Evolutionary conservation across 2,797 vertebrate species (phyloP).

Genomic region (Phataginus tetradactyla): DNA sequence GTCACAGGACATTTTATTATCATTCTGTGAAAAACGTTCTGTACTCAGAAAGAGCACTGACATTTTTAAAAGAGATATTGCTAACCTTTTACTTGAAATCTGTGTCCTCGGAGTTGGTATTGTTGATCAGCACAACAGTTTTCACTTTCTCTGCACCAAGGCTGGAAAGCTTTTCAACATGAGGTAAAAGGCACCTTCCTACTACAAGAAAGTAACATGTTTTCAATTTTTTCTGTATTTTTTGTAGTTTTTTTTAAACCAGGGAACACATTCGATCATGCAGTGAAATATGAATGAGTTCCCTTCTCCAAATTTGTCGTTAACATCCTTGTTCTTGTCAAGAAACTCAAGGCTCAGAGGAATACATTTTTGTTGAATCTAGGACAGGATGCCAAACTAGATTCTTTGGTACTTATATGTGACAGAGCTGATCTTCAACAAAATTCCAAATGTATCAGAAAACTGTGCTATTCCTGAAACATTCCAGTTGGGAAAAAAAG

Average conservation of each 20-base stretch:
- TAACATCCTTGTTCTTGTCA: conserved; percentile 21
- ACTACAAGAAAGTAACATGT: conserved; percentile 65
- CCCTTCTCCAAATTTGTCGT: conserved; percentile 43
- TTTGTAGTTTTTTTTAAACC: conserved; percentile 9
- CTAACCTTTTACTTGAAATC: conserved; percentile 65
- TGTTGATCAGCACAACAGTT: conserved; percentile 75
- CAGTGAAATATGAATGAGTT: conserved; percentile 39
- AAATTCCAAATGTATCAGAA: conserved; percentile 37
- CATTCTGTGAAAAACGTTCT: conserved; percentile 52
- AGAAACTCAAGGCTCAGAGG: neutral
- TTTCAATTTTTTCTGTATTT: conserved; percentile 42
- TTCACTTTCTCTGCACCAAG: conserved; percentile 64
- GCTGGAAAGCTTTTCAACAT: conserved; percentile 69
- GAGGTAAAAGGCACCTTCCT: conserved; percentile 66
- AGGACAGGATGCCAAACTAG: neutral
- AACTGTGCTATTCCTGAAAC: neutral
- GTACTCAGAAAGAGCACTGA: conserved; percentile 60
- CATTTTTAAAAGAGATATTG: conserved; percentile 66
- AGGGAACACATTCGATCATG: conserved; percentile 49
- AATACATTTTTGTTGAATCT: neutral
- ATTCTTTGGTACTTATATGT: neutral
- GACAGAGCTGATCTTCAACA: neutral
- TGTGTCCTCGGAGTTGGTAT: conserved; percentile 28
- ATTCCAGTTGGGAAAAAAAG: neutral
- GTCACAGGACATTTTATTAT: conserved; percentile 28